Base-by-base conservation (phyloP, 2,888 invertebrate species). In the Blomia tropicalis region DNA sequence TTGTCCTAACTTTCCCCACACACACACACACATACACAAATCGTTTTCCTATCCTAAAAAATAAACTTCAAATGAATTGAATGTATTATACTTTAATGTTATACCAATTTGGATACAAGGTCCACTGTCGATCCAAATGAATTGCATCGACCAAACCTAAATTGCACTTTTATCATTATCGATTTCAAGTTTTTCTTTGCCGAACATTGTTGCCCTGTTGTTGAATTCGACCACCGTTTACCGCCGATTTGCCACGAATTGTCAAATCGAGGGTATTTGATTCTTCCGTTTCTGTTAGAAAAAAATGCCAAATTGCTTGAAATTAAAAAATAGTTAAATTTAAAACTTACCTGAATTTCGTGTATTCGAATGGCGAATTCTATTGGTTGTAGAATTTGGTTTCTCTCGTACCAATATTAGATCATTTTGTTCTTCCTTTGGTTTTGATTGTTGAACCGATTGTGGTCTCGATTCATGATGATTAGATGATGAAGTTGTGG, bases 221-320 rank as follows among this genome's bases (percentile, higher is more conserved):
- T 36, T 36, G 36, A 11, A 4, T 2, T 19, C 47, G 19, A 43
- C n/a, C n/a, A n/a, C 19, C 19, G 47, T 29, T 47, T 2, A 56
- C 56, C 2, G 56, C 56, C 29, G 56, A 56, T 29, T 29, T 23
- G 1, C 56, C 56, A 19, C 29, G 56, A 56, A 56, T 56, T n/a
- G 56, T 56, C 29, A 56, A 23, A 36, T 56, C 56, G 23, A 56
- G 56, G 2, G 27, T 47, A 11, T 7, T 14, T 25, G 51, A 7
- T 47, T 47, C 7, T 27, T 27, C 51, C 27, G 7, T 7, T 7
- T 47, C 51, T 47, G 22, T 27, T 47, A 47, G 23, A 7, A 27
- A 7, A 47, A 47, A 47, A 47, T n/a, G 17, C 36, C 36, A 36
- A 36, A 36, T 36, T 7, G 36, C 17, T 11, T 14, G 11, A 47